Conservation (phyloP, 1,140 invertebrate species). For the Drosophila jambulina region DNA sequence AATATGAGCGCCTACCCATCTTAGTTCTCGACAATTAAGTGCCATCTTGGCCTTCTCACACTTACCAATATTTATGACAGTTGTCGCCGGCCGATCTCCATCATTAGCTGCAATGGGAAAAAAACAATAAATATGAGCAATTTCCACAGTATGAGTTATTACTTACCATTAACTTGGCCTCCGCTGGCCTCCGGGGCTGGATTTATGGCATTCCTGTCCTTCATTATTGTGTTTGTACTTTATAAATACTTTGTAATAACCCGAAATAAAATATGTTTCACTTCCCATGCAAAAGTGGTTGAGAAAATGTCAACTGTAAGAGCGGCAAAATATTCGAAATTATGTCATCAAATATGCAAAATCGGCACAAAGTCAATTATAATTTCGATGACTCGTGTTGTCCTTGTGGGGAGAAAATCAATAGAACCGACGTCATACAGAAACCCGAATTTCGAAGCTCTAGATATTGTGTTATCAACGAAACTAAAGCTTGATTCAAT, state of each 20-base stretch:
- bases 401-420: conserved; percentile 29
- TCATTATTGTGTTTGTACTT: conserved; percentile 12
- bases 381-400: background rate
- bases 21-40: background rate
- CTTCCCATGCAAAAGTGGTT: conserved; percentile 16
- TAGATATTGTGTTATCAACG: background rate
- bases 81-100: conserved; percentile 34
- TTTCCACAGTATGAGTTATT: background rate
- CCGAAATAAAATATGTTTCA: conserved; percentile 2
- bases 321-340: conserved; percentile 1
- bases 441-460: background rate
- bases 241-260: conserved; percentile 2
- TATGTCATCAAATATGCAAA: conserved; percentile 8
- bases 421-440: conserved; percentile 2
- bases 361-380: conserved; percentile 3
- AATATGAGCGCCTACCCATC: background rate
- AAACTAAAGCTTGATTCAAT: conserved; percentile 2
- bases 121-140: conserved; percentile 4
- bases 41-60: background rate
- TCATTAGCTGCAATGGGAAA: conserved; percentile 24
- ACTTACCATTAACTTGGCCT: conserved; percentile 18
- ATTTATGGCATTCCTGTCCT: conserved; percentile 27
- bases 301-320: conserved; percentile 12
- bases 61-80: conserved; percentile 70
- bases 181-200: conserved; percentile 10